phyloP scores from a whole-genome alignment of 2,888 invertebrate species.

The Carterocephalus palaemon region DNA sequence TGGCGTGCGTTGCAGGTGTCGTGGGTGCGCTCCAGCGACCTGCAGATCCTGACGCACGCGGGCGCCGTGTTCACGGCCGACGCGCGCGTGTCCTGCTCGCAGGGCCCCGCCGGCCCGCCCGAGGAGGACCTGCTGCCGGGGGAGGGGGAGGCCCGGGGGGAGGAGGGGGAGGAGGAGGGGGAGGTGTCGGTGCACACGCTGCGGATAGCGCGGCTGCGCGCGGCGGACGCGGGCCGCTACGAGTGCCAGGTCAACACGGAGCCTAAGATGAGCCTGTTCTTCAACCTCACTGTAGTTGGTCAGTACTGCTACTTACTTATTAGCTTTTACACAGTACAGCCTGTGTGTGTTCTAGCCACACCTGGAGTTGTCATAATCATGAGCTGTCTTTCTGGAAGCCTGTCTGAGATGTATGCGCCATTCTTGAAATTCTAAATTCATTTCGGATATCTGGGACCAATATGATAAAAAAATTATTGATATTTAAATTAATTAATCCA shows the following conservation, averaged over 20 bases:
- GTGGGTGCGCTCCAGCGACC: constrained; percentile 84
- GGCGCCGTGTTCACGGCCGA: constrained; percentile 83
- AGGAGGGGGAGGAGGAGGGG: constrained; percentile 57
- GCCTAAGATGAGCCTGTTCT: constrained; percentile 84
- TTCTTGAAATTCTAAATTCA: too few relatives aligned
- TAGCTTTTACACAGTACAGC: too few relatives aligned
- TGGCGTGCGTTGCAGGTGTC: constrained; percentile 78
- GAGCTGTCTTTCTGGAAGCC: too few relatives aligned
- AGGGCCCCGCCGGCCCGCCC: constrained; percentile 73
- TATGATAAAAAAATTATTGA: too few relatives aligned
- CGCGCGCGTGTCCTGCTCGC: constrained; percentile 79
- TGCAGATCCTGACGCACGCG: constrained; percentile 84
- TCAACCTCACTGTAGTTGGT: constrained; percentile 82
- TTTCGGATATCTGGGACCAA: too few relatives aligned
- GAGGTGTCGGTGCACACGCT: constrained; percentile 77
- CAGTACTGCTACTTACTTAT: constrained; percentile 37
- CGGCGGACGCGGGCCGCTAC: constrained; percentile 82
- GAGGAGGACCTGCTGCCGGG: constrained; percentile 73
- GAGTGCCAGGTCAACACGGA: constrained; percentile 88
- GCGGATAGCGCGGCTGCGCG: constrained; percentile 78
- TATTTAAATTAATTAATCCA: too few relatives aligned
- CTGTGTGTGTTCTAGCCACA: too few relatives aligned
- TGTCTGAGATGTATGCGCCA: too few relatives aligned
- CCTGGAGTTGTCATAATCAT: too few relatives aligned
- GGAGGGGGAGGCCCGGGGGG: constrained; percentile 72